Evolutionary conservation across 2,888 invertebrate genomes (phyloP), one percentile per base, ranked within the genome.

Genomic region (Nymphalis c-album): DNA sequence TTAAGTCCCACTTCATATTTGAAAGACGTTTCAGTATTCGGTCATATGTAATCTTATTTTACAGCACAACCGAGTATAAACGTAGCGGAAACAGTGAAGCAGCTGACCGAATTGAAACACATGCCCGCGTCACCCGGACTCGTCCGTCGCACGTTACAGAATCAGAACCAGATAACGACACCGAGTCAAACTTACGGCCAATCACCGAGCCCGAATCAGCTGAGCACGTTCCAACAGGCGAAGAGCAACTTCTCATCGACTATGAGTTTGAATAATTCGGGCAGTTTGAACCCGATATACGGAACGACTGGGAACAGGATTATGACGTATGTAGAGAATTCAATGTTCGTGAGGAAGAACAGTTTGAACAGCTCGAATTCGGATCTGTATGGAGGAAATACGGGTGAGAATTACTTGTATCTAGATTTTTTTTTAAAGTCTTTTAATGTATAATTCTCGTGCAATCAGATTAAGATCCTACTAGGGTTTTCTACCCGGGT

Each of bases 71-170:
- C 75, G 76, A 90, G 92, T 61, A 92, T 95, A 50, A 95, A 95
- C 78, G 97, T 97, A 20, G 97, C 97, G 0, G 97, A 97, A 85
- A 97, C 97, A 0, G 96, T 97, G 8, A 96, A 97, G 82, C 97
- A 96, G 53, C 87, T 97, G 67, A 97, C 97, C 0, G 96, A 97
- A 80, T 87, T 97, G 71, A 95, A 96, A 77, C 97, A 97, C 87
- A 97, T 96, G 78, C 97, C 97, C 0, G 97, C 97, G 3, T 97
- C 97, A 74, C 97, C 97, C 6, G 95, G 95, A 73, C 93, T 96
- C 7, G 88, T 95, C 35, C 93, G 96, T 8, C 93, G 95, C 18
- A 83, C 83, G 45, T 80, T 86, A 5, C 91, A 88, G 67, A 79
- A 85, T 51, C 88, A 87, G 67, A 80, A 80, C 76, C 80, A 78